Evolutionary conservation across 2,113 vertebrate genomes (phyloP), one percentile per base, ranked within the genome.

Genomic region (Heteronetta atricapilla): DNA sequence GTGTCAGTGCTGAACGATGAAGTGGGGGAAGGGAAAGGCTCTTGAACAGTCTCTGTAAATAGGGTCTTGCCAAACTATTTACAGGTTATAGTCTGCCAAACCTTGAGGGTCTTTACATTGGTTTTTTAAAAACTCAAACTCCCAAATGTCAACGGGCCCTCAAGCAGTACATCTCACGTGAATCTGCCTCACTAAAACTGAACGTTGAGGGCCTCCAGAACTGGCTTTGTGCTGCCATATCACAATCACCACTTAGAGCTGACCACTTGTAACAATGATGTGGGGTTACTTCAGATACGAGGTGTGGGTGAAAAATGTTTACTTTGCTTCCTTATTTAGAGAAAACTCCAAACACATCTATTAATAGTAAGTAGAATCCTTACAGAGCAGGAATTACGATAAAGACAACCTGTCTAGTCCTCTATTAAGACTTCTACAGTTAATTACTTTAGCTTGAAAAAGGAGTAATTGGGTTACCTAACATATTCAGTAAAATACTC

Each of bases 1-100:
- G 34, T 96, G 94, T 95, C 96, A 96, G 93, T 55, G 67, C 89
- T 95, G 96, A 95, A 95, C 95, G 88, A 68, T 89, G 75, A 67
- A 52, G 88, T 53, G 86, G 93, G 91, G 86, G 90, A 73, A 90
- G 93, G 94, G 88, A 93, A 78, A 82, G 46, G 62, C 89, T 95
- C 87, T 82, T 42, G 66, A 95, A 50, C 28, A 66, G 80, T 40
- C 75, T 74, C 73, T 88, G 82, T 77, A 90, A 93, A 95, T 22
- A 88, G 66, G 86, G 73, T 88, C 92, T 86, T 94, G 91, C 91
- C 92, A 94, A 95, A 93, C 86, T 89, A 89, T 93, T 93, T 91
- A 80, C 12, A 44, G 88, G 93, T 94, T 95, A 92, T 10, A 86
- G 62, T 58, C 84, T 89, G 81, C 82, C 86, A 89, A 77, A 91